Conservation (phyloP, 2,797 vertebrate genomes). For the Eutrigla gurnardus region DNA sequence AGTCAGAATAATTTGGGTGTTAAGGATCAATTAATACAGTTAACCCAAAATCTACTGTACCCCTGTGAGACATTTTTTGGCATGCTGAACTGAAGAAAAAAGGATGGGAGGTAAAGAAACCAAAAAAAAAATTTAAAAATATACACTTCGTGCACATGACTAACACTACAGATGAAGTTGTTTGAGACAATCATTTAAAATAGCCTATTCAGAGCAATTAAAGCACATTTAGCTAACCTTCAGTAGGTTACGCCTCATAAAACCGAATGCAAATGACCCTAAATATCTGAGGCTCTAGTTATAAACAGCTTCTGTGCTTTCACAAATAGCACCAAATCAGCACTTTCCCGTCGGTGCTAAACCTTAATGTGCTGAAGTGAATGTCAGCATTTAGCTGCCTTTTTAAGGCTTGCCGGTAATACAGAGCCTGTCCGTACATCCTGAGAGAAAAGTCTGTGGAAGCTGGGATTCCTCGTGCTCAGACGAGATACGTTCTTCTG, state of each 20-base stretch:
- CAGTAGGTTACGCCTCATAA: constrained; percentile 46
- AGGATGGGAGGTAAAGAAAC: neutral
- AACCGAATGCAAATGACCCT: constrained; percentile 46
- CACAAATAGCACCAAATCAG: constrained; percentile 36
- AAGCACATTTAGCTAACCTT: constrained; percentile 30
- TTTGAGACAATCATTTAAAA: constrained; percentile 2
- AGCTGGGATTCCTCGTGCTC: constrained; percentile 34
- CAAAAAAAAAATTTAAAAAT: neutral
- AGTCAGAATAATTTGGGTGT: neutral
- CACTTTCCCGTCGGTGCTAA: constrained; percentile 28
- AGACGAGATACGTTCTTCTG: constrained; percentile 25
- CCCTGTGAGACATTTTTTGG: neutral
- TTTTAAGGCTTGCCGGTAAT: constrained; percentile 24
- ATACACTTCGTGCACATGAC: neutral
- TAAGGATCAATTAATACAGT: neutral
- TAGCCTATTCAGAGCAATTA: constrained; percentile 11
- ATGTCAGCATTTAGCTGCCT: constrained; percentile 28
- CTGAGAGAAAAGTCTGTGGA: constrained; percentile 11
- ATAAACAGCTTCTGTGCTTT: constrained; percentile 40
- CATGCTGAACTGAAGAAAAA: neutral
- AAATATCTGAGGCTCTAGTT: constrained; percentile 35
- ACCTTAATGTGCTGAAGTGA: constrained; percentile 30
- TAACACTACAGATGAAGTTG: neutral
- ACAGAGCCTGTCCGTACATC: constrained; percentile 7
- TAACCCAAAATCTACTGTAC: neutral